A percentile compares a stretch with the other conserved stretches of the same genome.
These are phyloP conservation scores for Myocastor coypus DNA, from an alignment of 2,113 vertebrate species.

Conservation along the genomic window DNA sequence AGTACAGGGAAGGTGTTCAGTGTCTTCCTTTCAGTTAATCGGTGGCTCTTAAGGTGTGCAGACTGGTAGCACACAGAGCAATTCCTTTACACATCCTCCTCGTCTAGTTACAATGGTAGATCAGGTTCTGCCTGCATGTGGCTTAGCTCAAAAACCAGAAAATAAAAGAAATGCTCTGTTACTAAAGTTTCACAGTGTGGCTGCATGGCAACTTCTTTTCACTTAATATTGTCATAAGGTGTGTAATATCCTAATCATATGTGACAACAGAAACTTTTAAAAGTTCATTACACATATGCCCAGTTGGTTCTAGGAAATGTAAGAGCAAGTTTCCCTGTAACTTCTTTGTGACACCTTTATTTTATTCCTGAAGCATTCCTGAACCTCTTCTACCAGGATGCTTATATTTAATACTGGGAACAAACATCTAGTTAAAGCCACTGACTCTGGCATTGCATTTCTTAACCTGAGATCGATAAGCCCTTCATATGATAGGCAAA, in stretches of 20 bases:
- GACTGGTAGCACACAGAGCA: neutral
- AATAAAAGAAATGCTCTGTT: neutral
- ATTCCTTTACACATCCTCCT: neutral
- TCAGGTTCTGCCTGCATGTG: neutral
- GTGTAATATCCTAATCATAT: neutral
- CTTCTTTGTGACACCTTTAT: neutral
- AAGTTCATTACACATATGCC: neutral
- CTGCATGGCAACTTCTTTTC: neutral
- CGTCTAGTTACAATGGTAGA: neutral
- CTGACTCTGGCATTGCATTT: neutral
- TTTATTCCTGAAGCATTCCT: neutral
- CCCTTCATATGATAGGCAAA: neutral
- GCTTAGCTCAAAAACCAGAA: conserved; percentile 4
- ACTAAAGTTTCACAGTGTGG: neutral
- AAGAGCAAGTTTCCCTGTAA: neutral
- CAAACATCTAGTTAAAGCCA: neutral
- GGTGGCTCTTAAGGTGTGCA: neutral
- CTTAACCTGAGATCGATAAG: neutral
- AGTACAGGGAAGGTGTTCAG: neutral
- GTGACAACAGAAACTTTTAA: neutral
- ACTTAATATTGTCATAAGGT: neutral
- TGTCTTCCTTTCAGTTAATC: neutral
- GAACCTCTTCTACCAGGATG: neutral
- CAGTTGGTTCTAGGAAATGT: neutral
- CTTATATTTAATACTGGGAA: neutral